Percentiles rank a stretch among this genome's conserved stretches.
phyloP scores from a whole-genome alignment of 2,113 vertebrate genomes.

The Oriolus oriolus region DNA sequence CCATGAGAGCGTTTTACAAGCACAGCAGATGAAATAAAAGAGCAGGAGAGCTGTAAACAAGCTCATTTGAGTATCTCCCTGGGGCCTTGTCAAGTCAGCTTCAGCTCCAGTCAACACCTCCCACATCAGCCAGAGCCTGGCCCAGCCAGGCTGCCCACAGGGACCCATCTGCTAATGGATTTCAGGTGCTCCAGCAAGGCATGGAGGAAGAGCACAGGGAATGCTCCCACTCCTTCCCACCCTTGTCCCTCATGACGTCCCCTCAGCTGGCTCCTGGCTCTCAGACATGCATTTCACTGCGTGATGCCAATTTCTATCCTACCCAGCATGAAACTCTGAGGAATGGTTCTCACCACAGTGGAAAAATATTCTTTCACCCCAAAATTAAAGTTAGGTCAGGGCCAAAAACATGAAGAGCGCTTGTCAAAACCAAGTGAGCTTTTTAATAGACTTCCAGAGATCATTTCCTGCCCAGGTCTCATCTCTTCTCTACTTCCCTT shows the following conservation, averaged over 20 bases:
- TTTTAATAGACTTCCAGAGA: background rate
- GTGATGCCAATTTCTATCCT: background rate
- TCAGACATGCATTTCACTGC: background rate
- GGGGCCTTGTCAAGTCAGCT: background rate
- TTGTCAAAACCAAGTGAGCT: background rate
- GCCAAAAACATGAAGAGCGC: background rate
- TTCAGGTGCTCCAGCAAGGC: constrained; percentile 3
- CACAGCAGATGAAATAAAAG: background rate
- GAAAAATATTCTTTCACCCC: background rate
- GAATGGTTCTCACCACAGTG: background rate
- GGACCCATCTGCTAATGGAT: background rate
- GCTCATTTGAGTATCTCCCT: background rate
- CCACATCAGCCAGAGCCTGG: background rate
- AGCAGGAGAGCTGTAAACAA: constrained; percentile 30
- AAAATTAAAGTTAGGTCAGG: background rate
- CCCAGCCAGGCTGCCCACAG: background rate
- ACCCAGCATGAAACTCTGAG: background rate
- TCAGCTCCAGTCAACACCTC: constrained; percentile 15
- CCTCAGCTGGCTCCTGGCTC: background rate
- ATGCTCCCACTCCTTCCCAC: background rate
- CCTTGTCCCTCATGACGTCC: background rate
- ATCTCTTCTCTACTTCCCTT: background rate
- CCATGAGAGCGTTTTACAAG: background rate
- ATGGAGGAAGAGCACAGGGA: background rate
- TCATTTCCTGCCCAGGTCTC: background rate